Percentiles rank a stretch among this genome's conserved stretches.
These are phyloP conservation scores for Euspilapteryx auroguttella DNA, from an alignment of 2,888 invertebrate genomes.

Conservation along the genomic window DNA sequence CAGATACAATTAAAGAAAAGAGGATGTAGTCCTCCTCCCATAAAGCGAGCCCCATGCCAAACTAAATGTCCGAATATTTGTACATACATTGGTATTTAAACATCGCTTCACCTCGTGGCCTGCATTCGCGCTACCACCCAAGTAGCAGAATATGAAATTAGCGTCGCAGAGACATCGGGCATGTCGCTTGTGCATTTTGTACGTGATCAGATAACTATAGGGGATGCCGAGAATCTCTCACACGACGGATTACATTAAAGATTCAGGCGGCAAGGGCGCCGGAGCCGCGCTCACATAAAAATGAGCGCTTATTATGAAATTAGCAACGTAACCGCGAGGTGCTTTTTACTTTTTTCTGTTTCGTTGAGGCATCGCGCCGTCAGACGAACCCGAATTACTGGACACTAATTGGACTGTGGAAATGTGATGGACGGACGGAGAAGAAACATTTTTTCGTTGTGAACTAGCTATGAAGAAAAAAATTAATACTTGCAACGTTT, in stretches of 20 bases:
- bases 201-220: slow-evolving; percentile 26
- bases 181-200: slow-evolving; percentile 15
- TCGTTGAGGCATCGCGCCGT: slow-evolving; percentile 30
- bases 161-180: slow-evolving; percentile 25
- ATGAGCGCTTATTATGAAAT: slow-evolving; percentile 58
- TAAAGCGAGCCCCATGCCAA: too few relatives aligned
- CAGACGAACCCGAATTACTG: slow-evolving; percentile 51
- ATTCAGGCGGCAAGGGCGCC: slow-evolving; percentile 36
- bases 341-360: slow-evolving; percentile 37
- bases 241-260: slow-evolving; percentile 42
- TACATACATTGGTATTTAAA: too few relatives aligned
- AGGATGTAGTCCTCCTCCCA: too few relatives aligned
- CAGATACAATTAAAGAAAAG: too few relatives aligned
- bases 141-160: slow-evolving; percentile 42
- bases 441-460: slow-evolving; percentile 18
- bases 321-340: slow-evolving; percentile 38
- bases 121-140: too few relatives aligned
- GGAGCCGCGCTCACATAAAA: slow-evolving; percentile 43
- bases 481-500: too few relatives aligned
- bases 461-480: slow-evolving; percentile 11
- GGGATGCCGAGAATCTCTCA: slow-evolving; percentile 19
- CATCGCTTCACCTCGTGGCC: too few relatives aligned
- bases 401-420: slow-evolving; percentile 58
- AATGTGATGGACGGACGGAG: slow-evolving; percentile 47
- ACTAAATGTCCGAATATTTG: too few relatives aligned